phyloP scores from a whole-genome alignment of 2,797 vertebrate species.

The Taeniopygia guttata region DNA sequence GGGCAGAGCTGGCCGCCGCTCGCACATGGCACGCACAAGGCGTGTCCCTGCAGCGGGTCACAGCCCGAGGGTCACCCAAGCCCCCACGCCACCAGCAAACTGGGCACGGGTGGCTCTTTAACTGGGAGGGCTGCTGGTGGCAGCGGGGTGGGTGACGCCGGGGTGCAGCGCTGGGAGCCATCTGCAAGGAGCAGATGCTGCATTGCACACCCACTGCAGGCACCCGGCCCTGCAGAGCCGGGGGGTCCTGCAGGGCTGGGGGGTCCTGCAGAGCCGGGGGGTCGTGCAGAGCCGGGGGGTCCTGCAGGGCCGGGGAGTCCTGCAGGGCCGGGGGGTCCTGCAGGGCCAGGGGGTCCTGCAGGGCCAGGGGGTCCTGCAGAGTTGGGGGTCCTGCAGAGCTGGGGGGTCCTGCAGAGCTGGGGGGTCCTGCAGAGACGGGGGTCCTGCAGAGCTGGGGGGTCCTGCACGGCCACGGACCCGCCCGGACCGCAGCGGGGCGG shows the following conservation, averaged over 20 bases:
- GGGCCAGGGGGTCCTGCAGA: rapidly evolving
- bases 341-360: rapidly evolving
- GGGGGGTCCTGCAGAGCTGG: not conserved
- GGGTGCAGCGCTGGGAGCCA: not conserved
- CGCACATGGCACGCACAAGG: not conserved
- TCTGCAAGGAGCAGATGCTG: not conserved
- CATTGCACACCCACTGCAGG: not conserved
- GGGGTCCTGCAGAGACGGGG: no score
- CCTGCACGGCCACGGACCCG: rapidly evolving
- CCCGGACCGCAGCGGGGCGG: not conserved
- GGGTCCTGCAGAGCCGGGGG: no score
- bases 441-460: no score
- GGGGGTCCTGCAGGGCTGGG: no score
- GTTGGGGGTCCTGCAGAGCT: no score
- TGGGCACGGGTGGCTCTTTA: rapidly evolving
- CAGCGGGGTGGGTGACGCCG: not conserved
- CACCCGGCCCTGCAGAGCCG: not conserved
- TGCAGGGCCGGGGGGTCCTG: rapidly evolving
- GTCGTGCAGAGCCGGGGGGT: no score
- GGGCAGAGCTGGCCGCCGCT: not conserved
- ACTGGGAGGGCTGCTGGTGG: not conserved
- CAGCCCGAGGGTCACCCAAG: rapidly evolving
- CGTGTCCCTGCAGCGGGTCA: not conserved
- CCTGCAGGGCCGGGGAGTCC: not conserved
- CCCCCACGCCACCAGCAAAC: not conserved